A percentile compares a stretch with the other conserved stretches of the same genome.
Evolutionary conservation across 64 coral and sea anemone genomes (phyloP).

Genomic region (Actinia equina): DNA sequence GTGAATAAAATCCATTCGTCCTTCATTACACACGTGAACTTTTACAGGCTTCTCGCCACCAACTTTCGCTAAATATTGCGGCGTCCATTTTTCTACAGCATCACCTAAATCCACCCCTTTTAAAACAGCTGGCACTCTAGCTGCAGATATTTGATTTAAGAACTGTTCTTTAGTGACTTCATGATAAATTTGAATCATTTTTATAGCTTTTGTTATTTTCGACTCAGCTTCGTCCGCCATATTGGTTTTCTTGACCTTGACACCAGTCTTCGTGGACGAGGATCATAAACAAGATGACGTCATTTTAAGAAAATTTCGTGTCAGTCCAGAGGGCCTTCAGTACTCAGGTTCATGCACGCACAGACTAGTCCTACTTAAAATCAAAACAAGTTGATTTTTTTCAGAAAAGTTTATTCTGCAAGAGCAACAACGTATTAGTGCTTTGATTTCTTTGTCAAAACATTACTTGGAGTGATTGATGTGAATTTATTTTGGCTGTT

Average conservation of each 20-base stretch:
- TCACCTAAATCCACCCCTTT: conserved; percentile 61
- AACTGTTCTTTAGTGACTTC: conserved; percentile 60
- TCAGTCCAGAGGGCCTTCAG: background rate
- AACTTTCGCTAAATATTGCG: conserved; percentile 63
- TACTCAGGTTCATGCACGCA: background rate
- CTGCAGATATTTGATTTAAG: conserved; percentile 22
- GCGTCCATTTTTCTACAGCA: conserved; percentile 63
- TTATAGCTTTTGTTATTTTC: background rate
- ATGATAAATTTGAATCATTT: conserved; percentile 8
- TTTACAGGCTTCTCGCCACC: conserved; percentile 51
- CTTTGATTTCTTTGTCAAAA: background rate
- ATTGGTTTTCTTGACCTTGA: conserved; percentile 5
- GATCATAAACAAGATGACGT: conserved; percentile 13
- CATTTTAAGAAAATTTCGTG: background rate
- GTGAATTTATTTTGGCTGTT: background rate
- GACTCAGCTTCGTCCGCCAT: conserved; percentile 27
- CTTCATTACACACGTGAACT: conserved; percentile 68
- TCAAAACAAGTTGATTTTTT: background rate
- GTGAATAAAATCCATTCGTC: conserved; percentile 77
- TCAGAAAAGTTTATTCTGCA: background rate
- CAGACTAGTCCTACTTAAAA: background rate
- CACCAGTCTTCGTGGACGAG: background rate
- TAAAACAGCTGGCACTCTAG: conserved; percentile 54
- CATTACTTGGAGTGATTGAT: background rate
- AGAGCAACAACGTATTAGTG: background rate